These are phyloP conservation scores for Clanis bilineata DNA, from an alignment of 2,888 invertebrate genomes.

Conservation along the genomic window DNA sequence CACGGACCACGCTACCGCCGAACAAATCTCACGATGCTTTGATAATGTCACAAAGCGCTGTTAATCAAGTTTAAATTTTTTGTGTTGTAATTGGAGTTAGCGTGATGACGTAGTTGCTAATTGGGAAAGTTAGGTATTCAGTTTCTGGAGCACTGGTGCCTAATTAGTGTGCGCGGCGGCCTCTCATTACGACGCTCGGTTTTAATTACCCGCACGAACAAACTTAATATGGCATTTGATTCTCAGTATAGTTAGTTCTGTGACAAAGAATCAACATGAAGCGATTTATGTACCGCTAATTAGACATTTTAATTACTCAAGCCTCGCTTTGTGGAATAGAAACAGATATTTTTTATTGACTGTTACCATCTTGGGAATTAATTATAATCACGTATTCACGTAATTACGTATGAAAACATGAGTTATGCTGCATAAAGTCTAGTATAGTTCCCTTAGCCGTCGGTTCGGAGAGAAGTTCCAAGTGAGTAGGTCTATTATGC, in stretches of 20 bases:
- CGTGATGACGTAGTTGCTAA: slow-evolving; percentile 52
- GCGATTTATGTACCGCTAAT: slow-evolving; percentile 19
- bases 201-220: slow-evolving; percentile 66
- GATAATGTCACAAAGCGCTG: slow-evolving; percentile 15
- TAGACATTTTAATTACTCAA: slow-evolving; percentile 18
- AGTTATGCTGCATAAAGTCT: slow-evolving; percentile 3
- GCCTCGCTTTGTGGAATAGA: slow-evolving; percentile 5
- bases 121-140: slow-evolving; percentile 64
- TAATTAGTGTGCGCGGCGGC: slow-evolving; percentile 63
- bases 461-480: slow-evolving; percentile 1
- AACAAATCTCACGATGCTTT: slow-evolving; percentile 19
- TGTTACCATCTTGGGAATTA: slow-evolving; percentile 10
- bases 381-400: slow-evolving; percentile 6
- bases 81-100: slow-evolving; percentile 43
- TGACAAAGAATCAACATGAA: slow-evolving; percentile 22
- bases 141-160: slow-evolving; percentile 61
- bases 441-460: slow-evolving; percentile 3
- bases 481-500: slow-evolving; percentile 12
- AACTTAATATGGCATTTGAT: slow-evolving; percentile 51
- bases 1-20: slow-evolving; percentile 12
- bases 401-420: slow-evolving; percentile 5
- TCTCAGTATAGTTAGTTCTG: slow-evolving; percentile 34
- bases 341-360: slow-evolving; percentile 1
- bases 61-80: slow-evolving; percentile 33
- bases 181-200: slow-evolving; percentile 58